Base-by-base conservation (phyloP, 2,113 vertebrate genomes). In the Haliaeetus leucogaster region DNA sequence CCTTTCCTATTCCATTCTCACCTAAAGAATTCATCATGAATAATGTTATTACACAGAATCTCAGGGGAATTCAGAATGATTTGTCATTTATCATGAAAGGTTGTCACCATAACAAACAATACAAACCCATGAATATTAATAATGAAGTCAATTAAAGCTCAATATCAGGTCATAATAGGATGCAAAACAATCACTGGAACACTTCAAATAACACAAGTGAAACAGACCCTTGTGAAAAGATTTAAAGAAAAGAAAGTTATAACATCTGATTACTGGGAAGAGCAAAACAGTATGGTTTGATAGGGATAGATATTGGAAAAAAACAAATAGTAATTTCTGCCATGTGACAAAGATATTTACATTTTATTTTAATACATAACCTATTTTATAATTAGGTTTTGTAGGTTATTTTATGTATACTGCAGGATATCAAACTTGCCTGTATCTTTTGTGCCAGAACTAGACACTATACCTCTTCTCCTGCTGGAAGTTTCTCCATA, bases 261-360 rank as follows among this genome's bases (percentile, higher is more conserved):
- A 48, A 53, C 16, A 25, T 40, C 43, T 27, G 40, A 45, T 40
- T 61, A 36, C 23, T 48, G 15, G 15, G 5, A 83, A 4, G 27
- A 82, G 6, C 0, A 0, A 76, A 83, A n/a, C 16, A 43, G 18
- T 30, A 63, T 4, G 13, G 34, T 47, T 10, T 43, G 16, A 23
- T 16, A 70, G 11, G 14, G 16, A 72, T 5, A 38, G 26, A 66
- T 20, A 74, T 2, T 38, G 32, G 11, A 86, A 66, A 26, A 63
- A 65, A 72, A 48, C 1, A 1, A n/a, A 56, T 12, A 76, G 11
- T 25, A 23, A 66, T 34, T 7, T 76, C 36, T 71, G 30, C 13
- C 40, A 42, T 13, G 13, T 50, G 59, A 32, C 29, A 81, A 58
- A 90, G 29, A 38, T 16, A 72, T 53, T n/a, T 76, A 7, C 7